phyloP scores from a whole-genome alignment of 2,797 vertebrate species.

The Onychomys arenicola region DNA sequence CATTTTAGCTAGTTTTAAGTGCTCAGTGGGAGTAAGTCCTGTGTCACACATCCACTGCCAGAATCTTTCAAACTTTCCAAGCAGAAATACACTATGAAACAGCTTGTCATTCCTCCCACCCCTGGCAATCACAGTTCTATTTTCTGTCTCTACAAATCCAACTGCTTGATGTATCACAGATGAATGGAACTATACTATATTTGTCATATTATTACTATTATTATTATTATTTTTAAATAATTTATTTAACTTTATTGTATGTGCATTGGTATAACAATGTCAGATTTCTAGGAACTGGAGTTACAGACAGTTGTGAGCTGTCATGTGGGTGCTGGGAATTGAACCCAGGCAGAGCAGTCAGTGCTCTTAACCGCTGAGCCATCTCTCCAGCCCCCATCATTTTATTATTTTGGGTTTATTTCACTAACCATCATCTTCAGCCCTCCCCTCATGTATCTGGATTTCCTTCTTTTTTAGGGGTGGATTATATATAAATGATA shows the following conservation, averaged over 20 bases:
- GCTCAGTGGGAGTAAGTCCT: background rate
- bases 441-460: background rate
- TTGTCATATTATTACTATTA: conserved; percentile 52
- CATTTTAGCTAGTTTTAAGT: background rate
- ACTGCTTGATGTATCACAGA: background rate
- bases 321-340: too few relatives aligned
- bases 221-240: too few relatives aligned
- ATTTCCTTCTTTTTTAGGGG: conserved; percentile 32
- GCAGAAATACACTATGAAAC: background rate
- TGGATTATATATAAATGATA: background rate
- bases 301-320: too few relatives aligned
- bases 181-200: background rate
- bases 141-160: background rate
- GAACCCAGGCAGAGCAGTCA: too few relatives aligned
- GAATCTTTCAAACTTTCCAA: background rate
- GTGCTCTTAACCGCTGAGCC: too few relatives aligned
- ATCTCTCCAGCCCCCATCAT: too few relatives aligned
- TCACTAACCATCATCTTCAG: conserved; percentile 2
- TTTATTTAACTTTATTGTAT: too few relatives aligned
- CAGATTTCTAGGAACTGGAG: too few relatives aligned
- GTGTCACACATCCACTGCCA: too few relatives aligned
- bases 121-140: background rate
- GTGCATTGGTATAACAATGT: too few relatives aligned
- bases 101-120: background rate
- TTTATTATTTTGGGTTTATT: conserved; percentile 49